Evolutionary conservation across 2,113 vertebrate species (phyloP), one percentile per base, ranked within the genome.

Genomic region (Abramis brama): DNA sequence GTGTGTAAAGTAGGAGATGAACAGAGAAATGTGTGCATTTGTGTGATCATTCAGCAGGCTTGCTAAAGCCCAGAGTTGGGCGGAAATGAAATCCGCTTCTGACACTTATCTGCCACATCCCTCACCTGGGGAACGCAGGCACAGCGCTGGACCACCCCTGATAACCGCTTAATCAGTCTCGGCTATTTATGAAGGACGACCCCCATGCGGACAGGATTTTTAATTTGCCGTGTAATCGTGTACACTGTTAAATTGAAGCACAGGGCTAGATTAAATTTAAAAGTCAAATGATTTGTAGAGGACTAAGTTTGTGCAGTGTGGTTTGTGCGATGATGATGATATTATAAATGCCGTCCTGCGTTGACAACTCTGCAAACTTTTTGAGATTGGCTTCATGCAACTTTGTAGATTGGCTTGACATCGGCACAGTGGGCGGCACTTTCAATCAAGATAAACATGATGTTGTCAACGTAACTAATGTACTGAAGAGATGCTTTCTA

Each of bases 141-240:
- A 90, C 81, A 90, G 89, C 19, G 81, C 87, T 94, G 94, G 91
- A 94, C 93, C 94, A 93, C 88, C 92, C 86, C 92, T 95, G 94
- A 94, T 96, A 96, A 95, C 94, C 94, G 6, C 93, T 95, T 96
- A 96, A 97, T 97, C 95, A 97, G 94, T 96, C 92, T 92, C 94
- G 94, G 96, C 96, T 96, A 96, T 97, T 97, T 95, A 96, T 96
- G 94, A 97, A 95, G 93, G 95, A 95, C 96, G 95, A 95, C 94
- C 96, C 96, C 96, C 94, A 92, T 93, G 94, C 95, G 95, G 96
- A 96, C 96, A 95, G 93, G 68, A 95, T 96, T 97, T 90, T 96
- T 96, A 97, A 96, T 96, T 96, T 96, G 96, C 95, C 93, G 95
- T 94, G 93, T 96, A 96, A 97, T 97, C 96, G 95, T 96, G 95